A percentile compares a stretch with the other conserved stretches of the same genome.
These are phyloP conservation scores for Piscicola geometra DNA, from an alignment of 2,888 invertebrate genomes.

Conservation along the genomic window DNA sequence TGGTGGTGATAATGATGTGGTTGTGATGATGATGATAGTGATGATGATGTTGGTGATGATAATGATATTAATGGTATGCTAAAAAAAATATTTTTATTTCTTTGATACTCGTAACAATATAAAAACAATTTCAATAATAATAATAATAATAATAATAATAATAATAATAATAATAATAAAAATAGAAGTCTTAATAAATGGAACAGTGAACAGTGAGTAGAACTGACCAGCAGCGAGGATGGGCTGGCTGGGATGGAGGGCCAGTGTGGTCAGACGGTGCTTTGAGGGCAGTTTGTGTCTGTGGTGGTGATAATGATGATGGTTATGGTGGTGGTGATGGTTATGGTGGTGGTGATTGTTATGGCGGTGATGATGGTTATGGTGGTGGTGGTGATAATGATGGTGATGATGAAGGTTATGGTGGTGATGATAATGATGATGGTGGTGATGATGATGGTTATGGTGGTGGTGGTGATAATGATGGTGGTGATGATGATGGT, in stretches of 20 bases:
- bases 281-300: too few species aligned
- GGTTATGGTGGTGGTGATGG: conserved; percentile 15
- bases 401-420: background rate
- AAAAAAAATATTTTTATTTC: background rate
- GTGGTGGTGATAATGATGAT: conserved; percentile 5
- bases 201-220: too few species aligned
- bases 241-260: too few species aligned
- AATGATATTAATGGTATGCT: conserved; percentile 19
- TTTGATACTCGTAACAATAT: background rate
- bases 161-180: background rate
- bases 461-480: conserved; percentile 36
- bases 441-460: conserved; percentile 24
- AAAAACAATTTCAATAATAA: conserved; percentile 14
- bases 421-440: conserved; percentile 18
- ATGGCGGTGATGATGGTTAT: background rate
- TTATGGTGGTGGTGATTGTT: conserved; percentile 6
- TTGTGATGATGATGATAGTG: too few species aligned
- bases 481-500: conserved; percentile 40
- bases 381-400: background rate
- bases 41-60: too few species aligned
- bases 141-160: conserved; percentile 9
- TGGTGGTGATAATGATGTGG: too few species aligned
- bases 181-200: too few species aligned
- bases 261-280: too few species aligned
- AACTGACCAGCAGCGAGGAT: too few species aligned